These are phyloP conservation scores for Drosophila nikananu DNA, from an alignment of 1,140 invertebrate genomes.

Conservation along the genomic window DNA sequence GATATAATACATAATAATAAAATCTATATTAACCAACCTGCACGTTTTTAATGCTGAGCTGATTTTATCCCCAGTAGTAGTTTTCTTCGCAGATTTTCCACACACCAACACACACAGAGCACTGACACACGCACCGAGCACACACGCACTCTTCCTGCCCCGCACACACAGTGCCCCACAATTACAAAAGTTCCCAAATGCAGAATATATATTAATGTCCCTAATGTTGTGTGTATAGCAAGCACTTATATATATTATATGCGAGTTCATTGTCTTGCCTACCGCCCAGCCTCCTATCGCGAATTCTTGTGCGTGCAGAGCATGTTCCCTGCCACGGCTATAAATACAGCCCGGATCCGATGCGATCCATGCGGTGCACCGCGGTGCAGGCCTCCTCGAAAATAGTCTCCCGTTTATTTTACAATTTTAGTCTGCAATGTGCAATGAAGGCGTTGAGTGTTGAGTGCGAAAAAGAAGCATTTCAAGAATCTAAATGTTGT, in stretches of 20 bases:
- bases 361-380: constrained; percentile 65
- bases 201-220: constrained; percentile 56
- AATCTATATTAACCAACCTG: constrained; percentile 73
- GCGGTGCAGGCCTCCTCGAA: constrained; percentile 62
- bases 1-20: constrained; percentile 57
- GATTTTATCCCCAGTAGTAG: constrained; percentile 51
- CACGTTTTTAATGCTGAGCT: constrained; percentile 72
- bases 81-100: constrained; percentile 53
- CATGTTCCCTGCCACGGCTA: constrained; percentile 53
- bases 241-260: constrained; percentile 12
- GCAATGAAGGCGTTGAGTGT: constrained; percentile 44
- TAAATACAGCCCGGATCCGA: constrained; percentile 57
- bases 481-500: constrained; percentile 29
- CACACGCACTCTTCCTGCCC: constrained; percentile 33
- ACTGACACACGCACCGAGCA: constrained; percentile 45
- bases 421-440: constrained; percentile 64
- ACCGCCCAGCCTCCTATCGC: constrained; percentile 54
- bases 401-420: constrained; percentile 57
- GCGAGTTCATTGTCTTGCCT: constrained; percentile 77
- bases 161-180: constrained; percentile 49
- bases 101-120: constrained; percentile 24
- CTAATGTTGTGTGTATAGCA: constrained; percentile 49
- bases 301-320: constrained; percentile 39
- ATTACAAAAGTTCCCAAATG: constrained; percentile 43
- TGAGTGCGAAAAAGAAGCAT: constrained; percentile 29